Percentiles rank a stretch among this genome's conserved stretches.
Conservation (phyloP, 2,797 vertebrate species). For the Onychomys torridus region DNA sequence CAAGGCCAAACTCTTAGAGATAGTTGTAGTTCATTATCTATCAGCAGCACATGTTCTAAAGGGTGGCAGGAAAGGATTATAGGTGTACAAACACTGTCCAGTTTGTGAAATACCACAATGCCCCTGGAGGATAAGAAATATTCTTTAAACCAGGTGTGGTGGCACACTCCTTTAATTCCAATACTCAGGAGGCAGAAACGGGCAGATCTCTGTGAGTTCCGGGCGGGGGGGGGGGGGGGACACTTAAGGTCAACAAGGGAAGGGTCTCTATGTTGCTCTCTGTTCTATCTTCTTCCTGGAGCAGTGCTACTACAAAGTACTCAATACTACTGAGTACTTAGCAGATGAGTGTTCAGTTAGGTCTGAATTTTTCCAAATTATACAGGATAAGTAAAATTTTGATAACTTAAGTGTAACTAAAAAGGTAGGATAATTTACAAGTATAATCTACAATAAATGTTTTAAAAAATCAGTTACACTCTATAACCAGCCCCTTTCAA, state of each 20-base stretch:
- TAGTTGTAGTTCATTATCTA: not conserved
- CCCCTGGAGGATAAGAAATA: not conserved
- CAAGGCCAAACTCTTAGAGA: conserved; percentile 28
- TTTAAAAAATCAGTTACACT: not conserved
- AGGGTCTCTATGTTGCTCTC: not conserved
- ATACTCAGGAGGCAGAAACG: not conserved
- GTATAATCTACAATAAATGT: not conserved
- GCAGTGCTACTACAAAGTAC: not conserved
- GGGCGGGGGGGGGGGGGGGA: too few relatives aligned
- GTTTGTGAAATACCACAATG: not conserved
- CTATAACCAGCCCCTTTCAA: not conserved
- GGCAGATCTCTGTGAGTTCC: not conserved
- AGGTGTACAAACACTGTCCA: not conserved
- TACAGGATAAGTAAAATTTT: not conserved
- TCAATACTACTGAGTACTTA: not conserved
- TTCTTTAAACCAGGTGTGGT: not conserved
- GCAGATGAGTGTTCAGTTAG: not conserved
- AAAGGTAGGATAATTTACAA: not conserved
- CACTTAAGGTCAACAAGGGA: not conserved
- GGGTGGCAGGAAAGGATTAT: not conserved
- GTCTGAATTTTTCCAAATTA: not conserved
- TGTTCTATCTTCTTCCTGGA: not conserved
- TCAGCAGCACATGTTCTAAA: not conserved
- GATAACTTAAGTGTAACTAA: not conserved
- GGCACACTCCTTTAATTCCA: not conserved